These are phyloP conservation scores for Taphrorychus bicolor DNA, from an alignment of 2,888 invertebrate genomes.

Conservation along the genomic window DNA sequence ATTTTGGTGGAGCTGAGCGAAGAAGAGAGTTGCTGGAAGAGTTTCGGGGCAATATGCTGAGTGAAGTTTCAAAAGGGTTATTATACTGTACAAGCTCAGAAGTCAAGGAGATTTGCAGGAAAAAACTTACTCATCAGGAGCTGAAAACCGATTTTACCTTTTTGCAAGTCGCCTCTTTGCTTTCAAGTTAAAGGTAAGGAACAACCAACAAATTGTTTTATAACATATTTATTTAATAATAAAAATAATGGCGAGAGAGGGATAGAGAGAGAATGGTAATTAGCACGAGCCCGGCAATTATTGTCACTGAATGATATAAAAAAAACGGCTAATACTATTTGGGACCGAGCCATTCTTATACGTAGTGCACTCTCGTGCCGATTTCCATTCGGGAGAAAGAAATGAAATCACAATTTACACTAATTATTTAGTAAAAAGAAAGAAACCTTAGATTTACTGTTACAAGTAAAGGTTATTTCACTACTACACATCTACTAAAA, in stretches of 20 bases:
- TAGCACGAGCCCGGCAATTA: conserved; percentile 5
- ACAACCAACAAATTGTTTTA: neutral
- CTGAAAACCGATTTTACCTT: conserved; percentile 44
- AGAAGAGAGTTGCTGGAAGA: neutral
- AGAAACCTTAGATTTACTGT: conserved; percentile 28
- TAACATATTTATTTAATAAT: neutral
- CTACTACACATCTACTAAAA: conserved; percentile 25
- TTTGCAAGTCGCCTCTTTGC: conserved; percentile 1
- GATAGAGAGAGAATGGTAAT: conserved; percentile 18
- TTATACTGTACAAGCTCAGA: neutral
- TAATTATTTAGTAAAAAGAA: conserved; percentile 34
- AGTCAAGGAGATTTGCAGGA: conserved; percentile 5
- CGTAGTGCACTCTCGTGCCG: neutral
- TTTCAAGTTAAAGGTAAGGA: neutral
- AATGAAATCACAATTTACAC: conserved; percentile 20
- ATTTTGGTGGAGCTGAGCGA: too few species aligned
- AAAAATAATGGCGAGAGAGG: conserved; percentile 23
- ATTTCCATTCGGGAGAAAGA: conserved; percentile 23
- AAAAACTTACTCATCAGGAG: conserved; percentile 45
- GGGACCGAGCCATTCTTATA: too few species aligned
- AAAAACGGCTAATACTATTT: too few species aligned
- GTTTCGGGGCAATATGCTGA: neutral
- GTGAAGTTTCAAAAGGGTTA: neutral
- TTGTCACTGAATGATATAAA: too few species aligned
- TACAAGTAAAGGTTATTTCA: conserved; percentile 23